These are phyloP conservation scores for Cyprinodon variegatus DNA, from an alignment of 2,113 vertebrate species.

Conservation along the genomic window DNA sequence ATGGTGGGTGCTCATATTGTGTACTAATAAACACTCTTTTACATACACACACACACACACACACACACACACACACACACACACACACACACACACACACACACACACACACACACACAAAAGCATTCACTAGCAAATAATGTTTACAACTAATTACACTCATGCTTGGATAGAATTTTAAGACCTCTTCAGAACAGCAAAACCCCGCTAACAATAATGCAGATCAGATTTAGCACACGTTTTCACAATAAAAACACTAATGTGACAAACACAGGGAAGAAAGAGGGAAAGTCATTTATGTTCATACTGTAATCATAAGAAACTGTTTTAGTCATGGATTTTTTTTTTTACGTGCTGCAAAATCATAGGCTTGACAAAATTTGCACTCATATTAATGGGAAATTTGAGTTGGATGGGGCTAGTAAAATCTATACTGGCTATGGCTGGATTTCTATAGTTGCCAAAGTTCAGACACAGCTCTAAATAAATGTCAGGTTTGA, in stretches of 20 bases:
- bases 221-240: conserved; percentile 15
- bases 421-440: too few species aligned
- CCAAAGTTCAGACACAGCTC: too few species aligned
- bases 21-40: conserved; percentile 4
- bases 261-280: conserved; percentile 16
- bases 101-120: conserved; percentile 7
- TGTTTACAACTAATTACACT: conserved; percentile 38
- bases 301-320: neutral
- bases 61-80: conserved; percentile 8
- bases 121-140: conserved; percentile 8
- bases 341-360: neutral
- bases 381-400: neutral
- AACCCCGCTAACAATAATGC: conserved; percentile 2
- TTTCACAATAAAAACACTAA: conserved; percentile 22
- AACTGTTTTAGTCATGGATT: neutral
- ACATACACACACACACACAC: conserved; percentile 3
- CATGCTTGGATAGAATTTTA: conserved; percentile 30
- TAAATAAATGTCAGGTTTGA: too few species aligned
- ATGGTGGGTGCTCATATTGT: conserved; percentile 43
- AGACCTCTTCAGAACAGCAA: conserved; percentile 8
- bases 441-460: too few species aligned
- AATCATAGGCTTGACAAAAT: neutral
- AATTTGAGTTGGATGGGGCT: too few species aligned
- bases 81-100: conserved; percentile 1
- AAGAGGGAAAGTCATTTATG: conserved; percentile 1